phyloP scores from a whole-genome alignment of 2,113 vertebrate genomes.

The Corydoras sp. region DNA sequence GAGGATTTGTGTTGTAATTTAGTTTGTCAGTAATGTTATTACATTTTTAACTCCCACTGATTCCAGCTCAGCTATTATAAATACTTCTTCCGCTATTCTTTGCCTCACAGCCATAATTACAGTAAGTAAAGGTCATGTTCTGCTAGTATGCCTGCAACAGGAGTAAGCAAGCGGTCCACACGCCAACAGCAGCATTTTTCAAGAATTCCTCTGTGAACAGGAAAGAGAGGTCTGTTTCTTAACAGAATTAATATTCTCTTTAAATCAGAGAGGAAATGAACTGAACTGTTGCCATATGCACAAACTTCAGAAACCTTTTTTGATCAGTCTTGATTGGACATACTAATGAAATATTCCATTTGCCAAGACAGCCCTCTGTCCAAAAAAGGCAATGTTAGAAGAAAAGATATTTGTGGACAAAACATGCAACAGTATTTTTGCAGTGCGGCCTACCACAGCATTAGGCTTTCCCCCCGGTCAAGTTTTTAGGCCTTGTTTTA shows the following conservation, averaged over 20 bases:
- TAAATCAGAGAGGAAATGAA: constrained; percentile 64
- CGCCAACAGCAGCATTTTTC: constrained; percentile 63
- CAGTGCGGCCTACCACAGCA: neutral
- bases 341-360: constrained; percentile 54
- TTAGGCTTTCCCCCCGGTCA: constrained; percentile 11
- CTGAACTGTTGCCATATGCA: constrained; percentile 69
- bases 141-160: neutral
- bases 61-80: constrained; percentile 35
- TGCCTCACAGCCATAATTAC: neutral
- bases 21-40: too few species aligned
- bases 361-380: constrained; percentile 56
- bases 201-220: constrained; percentile 55
- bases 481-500: constrained; percentile 13
- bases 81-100: too few species aligned
- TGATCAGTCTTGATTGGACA: constrained; percentile 58
- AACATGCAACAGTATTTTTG: constrained; percentile 6
- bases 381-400: constrained; percentile 42
- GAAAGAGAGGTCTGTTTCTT: constrained; percentile 54
- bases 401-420: neutral
- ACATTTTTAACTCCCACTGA: constrained; percentile 24
- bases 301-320: constrained; percentile 51
- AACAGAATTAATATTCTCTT: constrained; percentile 67
- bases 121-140: constrained; percentile 6
- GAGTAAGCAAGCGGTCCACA: constrained; percentile 38
- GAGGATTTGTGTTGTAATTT: too few species aligned